Evolutionary conservation across 2,797 vertebrate species (phyloP).

Genomic region (Rhinogobio ventralis): DNA sequence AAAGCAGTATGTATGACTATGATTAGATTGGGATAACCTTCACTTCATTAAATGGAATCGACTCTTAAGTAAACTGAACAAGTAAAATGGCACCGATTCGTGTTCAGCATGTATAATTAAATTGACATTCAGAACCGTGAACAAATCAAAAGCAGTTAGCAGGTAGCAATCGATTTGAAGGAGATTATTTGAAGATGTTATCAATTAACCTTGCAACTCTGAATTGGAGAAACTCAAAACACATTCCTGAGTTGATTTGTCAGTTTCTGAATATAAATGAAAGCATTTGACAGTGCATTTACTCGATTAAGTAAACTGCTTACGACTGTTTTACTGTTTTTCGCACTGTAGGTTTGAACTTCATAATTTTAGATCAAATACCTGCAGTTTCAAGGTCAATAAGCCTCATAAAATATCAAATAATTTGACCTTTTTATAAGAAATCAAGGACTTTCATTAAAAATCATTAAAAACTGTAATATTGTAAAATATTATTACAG

Average conservation of each 20-base stretch:
- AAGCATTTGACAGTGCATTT: neutral
- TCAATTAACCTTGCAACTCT: slow-evolving; percentile 20
- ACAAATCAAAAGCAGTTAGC: slow-evolving; percentile 31
- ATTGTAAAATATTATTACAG: too few relatives aligned
- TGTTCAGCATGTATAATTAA: slow-evolving; percentile 28
- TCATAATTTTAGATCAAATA: neutral
- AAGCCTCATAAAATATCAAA: neutral
- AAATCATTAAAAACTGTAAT: too few relatives aligned
- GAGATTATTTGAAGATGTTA: slow-evolving; percentile 27
- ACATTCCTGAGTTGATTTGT: neutral
- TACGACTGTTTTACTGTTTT: neutral
- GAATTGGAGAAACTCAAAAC: neutral
- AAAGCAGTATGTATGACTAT: slow-evolving; percentile 22
- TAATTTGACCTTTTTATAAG: neutral
- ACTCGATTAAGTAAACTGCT: neutral
- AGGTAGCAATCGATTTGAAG: neutral
- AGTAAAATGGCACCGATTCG: slow-evolving; percentile 39
- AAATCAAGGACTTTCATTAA: too few relatives aligned
- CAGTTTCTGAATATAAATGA: neutral
- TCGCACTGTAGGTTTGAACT: neutral
- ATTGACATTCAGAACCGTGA: neutral
- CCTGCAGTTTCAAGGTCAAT: neutral
- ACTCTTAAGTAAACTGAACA: slow-evolving; percentile 43
- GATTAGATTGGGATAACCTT: slow-evolving; percentile 44
- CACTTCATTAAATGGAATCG: slow-evolving; percentile 45